phyloP scores from a whole-genome alignment of 2,888 invertebrate genomes.

The Drosophila colorata region DNA sequence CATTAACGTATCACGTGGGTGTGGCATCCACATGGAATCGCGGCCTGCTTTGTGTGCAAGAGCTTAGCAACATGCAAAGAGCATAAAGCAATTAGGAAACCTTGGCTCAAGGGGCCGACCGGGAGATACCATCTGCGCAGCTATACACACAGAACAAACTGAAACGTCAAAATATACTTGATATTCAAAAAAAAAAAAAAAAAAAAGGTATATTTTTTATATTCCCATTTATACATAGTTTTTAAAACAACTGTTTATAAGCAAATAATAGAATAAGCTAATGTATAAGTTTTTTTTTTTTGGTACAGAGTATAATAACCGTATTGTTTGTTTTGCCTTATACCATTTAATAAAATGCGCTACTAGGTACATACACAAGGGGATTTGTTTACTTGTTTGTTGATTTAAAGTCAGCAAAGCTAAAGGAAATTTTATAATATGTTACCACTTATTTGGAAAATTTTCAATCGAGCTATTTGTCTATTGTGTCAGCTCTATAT shows the following conservation, averaged over 20 bases:
- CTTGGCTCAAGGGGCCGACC: no score
- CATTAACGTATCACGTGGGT: constrained; percentile 10
- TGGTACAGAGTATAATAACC: constrained; percentile 29
- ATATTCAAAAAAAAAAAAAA: no score
- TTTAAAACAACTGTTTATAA: not conserved
- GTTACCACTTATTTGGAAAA: constrained; percentile 39
- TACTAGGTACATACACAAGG: not conserved
- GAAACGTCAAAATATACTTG: no score
- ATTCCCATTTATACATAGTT: no score
- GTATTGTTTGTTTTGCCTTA: constrained; percentile 3
- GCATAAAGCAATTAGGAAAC: no score
- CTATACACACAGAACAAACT: no score
- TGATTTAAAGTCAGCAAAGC: constrained; percentile 30
- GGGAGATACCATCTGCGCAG: no score
- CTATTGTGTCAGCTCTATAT: constrained; percentile 1
- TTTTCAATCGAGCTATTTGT: constrained; percentile 29
- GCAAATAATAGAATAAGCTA: not conserved
- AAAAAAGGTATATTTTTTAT: no score
- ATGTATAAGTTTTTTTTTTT: not conserved
- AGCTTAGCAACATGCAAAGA: no score
- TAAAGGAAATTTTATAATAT: constrained; percentile 45
- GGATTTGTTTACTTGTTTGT: constrained; percentile 30
- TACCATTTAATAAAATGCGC: constrained; percentile 16
- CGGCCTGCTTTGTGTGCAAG: not conserved
- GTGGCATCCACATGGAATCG: constrained; percentile 8